These are phyloP conservation scores for Pseudochromis fuscus DNA, from an alignment of 2,797 vertebrate genomes.

Conservation along the genomic window DNA sequence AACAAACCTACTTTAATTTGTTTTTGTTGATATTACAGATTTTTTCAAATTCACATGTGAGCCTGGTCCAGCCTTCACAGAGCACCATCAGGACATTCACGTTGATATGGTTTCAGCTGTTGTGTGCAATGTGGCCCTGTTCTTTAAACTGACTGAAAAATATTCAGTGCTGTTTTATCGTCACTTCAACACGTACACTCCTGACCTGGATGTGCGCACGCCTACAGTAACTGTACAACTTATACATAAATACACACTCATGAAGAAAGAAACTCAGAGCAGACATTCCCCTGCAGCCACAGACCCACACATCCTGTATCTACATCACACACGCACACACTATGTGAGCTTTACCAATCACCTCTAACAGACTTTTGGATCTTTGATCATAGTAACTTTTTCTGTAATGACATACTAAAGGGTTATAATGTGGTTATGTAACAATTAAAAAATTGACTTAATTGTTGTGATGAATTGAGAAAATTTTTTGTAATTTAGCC, in stretches of 20 bases:
- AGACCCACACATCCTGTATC: not conserved
- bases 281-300: not conserved
- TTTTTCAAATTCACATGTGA: slow-evolving; percentile 12
- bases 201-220: slow-evolving; percentile 12
- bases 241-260: not conserved
- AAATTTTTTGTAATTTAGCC: too few species aligned
- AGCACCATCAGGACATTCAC: not conserved
- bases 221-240: not conserved
- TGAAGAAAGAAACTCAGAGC: not conserved
- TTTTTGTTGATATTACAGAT: not conserved
- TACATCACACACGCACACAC: not conserved
- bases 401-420: too few species aligned
- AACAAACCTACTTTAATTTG: not conserved
- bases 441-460: too few species aligned
- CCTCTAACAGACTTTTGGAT: slow-evolving; percentile 44
- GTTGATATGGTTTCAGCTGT: slow-evolving; percentile 35
- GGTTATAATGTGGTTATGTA: slow-evolving; percentile 36
- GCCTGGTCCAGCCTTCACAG: not conserved
- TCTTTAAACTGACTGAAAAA: slow-evolving; percentile 44
- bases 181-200: slow-evolving; percentile 40
- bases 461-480: too few species aligned
- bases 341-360: slow-evolving; percentile 26
- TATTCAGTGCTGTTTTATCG: slow-evolving; percentile 32
- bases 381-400: too few species aligned
- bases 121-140: slow-evolving; percentile 8